phyloP scores from a whole-genome alignment of 2,888 invertebrate species.

The Trisateles emortualis region DNA sequence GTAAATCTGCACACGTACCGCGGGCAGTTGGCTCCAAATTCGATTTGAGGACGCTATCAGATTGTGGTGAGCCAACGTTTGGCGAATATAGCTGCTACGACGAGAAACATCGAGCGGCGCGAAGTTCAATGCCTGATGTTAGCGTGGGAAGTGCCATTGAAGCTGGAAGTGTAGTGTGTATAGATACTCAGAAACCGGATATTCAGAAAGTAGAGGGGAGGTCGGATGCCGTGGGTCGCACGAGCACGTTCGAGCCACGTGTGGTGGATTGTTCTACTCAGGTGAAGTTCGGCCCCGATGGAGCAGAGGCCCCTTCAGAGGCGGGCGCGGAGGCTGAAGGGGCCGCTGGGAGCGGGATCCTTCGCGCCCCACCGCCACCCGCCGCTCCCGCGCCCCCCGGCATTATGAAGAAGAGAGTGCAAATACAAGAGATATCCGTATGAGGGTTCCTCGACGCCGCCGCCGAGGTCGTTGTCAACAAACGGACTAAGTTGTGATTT shows the following conservation, averaged over 20 bases:
- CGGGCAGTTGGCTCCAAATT: slow-evolving; percentile 78
- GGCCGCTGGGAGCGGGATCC: slow-evolving; percentile 77
- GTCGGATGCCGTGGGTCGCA: slow-evolving; percentile 72
- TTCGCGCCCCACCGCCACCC: slow-evolving; percentile 76
- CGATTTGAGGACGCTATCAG: slow-evolving; percentile 83
- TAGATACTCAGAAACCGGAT: slow-evolving; percentile 83
- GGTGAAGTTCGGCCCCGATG: slow-evolving; percentile 80
- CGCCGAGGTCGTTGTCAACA: slow-evolving; percentile 78
- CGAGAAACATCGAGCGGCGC: slow-evolving; percentile 86
- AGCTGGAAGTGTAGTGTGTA: slow-evolving; percentile 83
- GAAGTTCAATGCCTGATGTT: slow-evolving; percentile 87
- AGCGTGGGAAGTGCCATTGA: slow-evolving; percentile 89
- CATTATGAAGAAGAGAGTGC: slow-evolving; percentile 95
- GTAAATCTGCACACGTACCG: slow-evolving; percentile 86
- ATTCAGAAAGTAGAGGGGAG: slow-evolving; percentile 81
- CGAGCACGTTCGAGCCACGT: slow-evolving; percentile 82
- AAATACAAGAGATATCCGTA: slow-evolving; percentile 97
- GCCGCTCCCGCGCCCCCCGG: slow-evolving; percentile 89
- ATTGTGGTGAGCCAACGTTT: slow-evolving; percentile 84
- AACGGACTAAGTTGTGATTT: slow-evolving; percentile 80
- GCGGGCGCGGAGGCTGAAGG: slow-evolving; percentile 78
- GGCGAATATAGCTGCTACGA: slow-evolving; percentile 90
- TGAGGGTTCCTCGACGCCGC: slow-evolving; percentile 85
- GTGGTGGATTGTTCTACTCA: slow-evolving; percentile 84
- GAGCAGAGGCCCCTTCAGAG: slow-evolving; percentile 79